Conservation (phyloP, 2,888 invertebrate species). For the Poecilobothrus nobilitatus region DNA sequence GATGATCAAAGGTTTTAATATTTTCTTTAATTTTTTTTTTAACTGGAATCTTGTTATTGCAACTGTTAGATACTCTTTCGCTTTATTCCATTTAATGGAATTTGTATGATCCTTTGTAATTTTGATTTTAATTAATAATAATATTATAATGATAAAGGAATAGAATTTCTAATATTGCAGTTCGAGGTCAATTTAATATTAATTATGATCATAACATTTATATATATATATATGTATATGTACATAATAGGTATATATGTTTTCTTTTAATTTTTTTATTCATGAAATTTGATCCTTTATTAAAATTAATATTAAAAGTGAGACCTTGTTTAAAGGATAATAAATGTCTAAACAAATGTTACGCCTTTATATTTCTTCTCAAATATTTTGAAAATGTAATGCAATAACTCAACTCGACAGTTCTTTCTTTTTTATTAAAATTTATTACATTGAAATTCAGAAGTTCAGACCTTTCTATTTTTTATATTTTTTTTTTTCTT, state of each 20-base stretch:
- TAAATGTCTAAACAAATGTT: constrained; percentile 3
- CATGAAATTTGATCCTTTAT: background rate
- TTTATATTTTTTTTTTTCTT: no score
- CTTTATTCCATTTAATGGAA: background rate
- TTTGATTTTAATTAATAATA: background rate
- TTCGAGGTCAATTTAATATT: background rate
- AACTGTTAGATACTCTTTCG: background rate
- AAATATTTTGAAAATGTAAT: no score
- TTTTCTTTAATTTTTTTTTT: background rate
- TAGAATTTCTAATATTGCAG: background rate
- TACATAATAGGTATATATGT: no score
- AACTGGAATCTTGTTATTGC: background rate
- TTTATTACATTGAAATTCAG: no score
- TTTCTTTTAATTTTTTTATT: background rate
- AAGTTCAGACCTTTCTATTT: no score
- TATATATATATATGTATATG: no score
- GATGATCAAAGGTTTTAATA: background rate
- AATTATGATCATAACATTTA: background rate
- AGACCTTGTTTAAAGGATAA: background rate
- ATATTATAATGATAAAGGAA: background rate
- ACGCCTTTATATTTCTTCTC: background rate
- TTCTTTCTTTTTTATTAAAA: no score
- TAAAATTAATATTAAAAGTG: background rate
- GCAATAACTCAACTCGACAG: no score
- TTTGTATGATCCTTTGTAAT: background rate